Evolutionary conservation across 2,888 invertebrate species (phyloP).

Genomic region (Coenonympha glycerion): DNA sequence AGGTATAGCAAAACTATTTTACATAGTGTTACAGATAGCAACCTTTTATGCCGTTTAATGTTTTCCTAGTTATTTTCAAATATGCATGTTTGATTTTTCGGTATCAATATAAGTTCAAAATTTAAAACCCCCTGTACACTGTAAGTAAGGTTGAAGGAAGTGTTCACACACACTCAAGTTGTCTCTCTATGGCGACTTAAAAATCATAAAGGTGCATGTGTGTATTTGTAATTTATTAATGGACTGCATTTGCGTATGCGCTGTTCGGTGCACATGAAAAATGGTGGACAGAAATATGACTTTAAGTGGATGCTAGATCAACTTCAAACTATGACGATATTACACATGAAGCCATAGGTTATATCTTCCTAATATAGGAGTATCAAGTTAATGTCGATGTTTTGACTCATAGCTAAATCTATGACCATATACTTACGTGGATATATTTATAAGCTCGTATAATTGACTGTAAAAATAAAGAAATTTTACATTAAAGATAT

Average conservation of each 20-base stretch:
- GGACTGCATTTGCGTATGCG: slow-evolving; percentile 65
- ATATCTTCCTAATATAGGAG: no score
- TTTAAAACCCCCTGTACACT: background rate
- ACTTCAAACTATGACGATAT: background rate
- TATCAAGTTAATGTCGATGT: no score
- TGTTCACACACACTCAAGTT: slow-evolving; percentile 33
- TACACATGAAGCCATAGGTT: background rate
- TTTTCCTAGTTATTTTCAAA: no score
- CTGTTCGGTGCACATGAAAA: slow-evolving; percentile 60
- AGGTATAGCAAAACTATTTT: no score
- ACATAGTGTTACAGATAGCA: no score
- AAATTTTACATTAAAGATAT: no score
- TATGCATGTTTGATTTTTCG: no score
- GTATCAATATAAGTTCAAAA: background rate
- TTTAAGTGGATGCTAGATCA: slow-evolving; percentile 38
- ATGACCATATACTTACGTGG: no score
- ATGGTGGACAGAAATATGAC: slow-evolving; percentile 61
- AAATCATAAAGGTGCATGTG: slow-evolving; percentile 45
- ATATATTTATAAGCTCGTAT: no score
- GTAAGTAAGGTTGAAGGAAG: slow-evolving; percentile 43
- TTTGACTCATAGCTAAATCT: no score
- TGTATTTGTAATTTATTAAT: slow-evolving; percentile 69
- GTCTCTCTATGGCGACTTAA: slow-evolving; percentile 43
- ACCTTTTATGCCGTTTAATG: no score
- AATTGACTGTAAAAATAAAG: no score